Base-by-base conservation (phyloP, 2,113 vertebrate species). In the Phaethon lepturus region DNA sequence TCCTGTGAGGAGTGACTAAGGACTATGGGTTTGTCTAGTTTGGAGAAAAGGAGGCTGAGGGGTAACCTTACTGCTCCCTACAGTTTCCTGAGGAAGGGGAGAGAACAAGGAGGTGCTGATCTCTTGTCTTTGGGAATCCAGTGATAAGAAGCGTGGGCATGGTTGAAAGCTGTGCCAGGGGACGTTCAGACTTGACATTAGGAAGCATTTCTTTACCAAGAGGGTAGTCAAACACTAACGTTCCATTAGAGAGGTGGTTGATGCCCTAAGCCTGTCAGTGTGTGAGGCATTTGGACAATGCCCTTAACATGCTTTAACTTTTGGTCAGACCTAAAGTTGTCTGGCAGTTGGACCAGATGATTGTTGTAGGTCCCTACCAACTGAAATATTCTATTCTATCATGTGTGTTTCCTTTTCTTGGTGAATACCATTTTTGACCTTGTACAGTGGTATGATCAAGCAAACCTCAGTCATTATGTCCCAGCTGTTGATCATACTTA, bases 131-230 rank as follows among this genome's bases (percentile, higher is more conserved):
- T 47, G 35, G 4, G 26, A 38, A 8, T 72, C 24, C 11, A 52
- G 26, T 47, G 56, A 69, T 1, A 66, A 16, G 17, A 56, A 3
- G 1, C 0, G 1, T 64, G 16, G 42, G 42, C 64, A 20, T 35
- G 28, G 29, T 16, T 56, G 50, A 80, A 56, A 50, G n/a, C 42
- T 66, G 66, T 5, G 3, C 4, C 11, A 4, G 16, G 28, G 8
- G 17, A 29, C 3, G 14, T n/a, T 49, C 38, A 72, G 23, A 24
- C 18, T 16, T 28, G 67, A 18, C 4, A 8, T n/a, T 28, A 20
- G 58, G 58, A 38, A 38, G 38, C 38, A 10, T 40, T 33, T 66
- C 28, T 56, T 17, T 49, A n/a, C 20, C 0, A 2, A 40, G 52
- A 72, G 24, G 11, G 5, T 45, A 10, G 19, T 18, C 38, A 45